Conservation (phyloP, 2,113 vertebrate genomes). For the Myiozetetes cayanensis region DNA sequence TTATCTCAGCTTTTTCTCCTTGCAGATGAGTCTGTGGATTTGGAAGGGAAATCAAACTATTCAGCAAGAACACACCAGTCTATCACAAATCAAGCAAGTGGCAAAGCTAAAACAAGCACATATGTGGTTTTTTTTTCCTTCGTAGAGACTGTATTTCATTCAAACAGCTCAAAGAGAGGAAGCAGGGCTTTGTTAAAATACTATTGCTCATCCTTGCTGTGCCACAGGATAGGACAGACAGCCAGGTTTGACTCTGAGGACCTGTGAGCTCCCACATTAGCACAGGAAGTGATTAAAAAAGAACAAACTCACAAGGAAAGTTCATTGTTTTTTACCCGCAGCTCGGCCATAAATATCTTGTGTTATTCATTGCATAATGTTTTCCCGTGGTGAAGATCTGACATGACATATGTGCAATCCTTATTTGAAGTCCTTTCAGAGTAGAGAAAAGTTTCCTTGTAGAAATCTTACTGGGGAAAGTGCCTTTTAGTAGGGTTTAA, state of each 20-base stretch:
- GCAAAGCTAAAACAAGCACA: not conserved
- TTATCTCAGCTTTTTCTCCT: not conserved
- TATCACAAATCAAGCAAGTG: not conserved
- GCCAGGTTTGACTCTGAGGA: not conserved
- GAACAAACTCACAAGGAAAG: not conserved
- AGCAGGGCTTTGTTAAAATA: not conserved
- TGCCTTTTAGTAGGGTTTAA: not conserved
- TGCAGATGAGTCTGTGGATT: not conserved
- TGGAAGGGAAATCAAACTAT: not conserved
- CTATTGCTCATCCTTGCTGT: not conserved
- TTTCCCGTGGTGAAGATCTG: not conserved
- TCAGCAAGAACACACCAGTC: not conserved
- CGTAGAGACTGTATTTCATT: not conserved
- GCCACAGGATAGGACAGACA: not conserved
- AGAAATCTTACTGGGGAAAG: not conserved
- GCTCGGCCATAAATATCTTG: not conserved
- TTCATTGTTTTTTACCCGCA: not conserved
- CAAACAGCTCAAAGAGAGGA: not conserved
- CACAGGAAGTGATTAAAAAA: not conserved
- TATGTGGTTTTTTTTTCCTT: fast-evolving
- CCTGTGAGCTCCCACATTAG: not conserved
- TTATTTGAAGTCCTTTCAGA: not conserved
- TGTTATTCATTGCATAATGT: not conserved
- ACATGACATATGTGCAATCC: not conserved
- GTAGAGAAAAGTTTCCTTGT: not conserved